phyloP scores from a whole-genome alignment of 2,888 invertebrate species.

The Branchellion lobata region DNA sequence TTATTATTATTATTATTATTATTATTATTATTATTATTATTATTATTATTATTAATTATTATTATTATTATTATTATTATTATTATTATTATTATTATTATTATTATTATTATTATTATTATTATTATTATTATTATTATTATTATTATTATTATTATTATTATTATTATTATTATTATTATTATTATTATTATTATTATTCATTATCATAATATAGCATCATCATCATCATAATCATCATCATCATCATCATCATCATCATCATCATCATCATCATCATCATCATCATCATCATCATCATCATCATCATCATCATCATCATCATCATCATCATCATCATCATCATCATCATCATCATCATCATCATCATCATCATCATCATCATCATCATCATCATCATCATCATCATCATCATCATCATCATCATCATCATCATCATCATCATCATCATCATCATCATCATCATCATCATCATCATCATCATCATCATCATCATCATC shows the following conservation, averaged over 20 bases:
- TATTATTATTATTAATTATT: too few relatives aligned
- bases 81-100: too few relatives aligned
- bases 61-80: too few relatives aligned
- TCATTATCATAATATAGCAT: too few relatives aligned
- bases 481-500: constrained; percentile 23
- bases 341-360: constrained; percentile 37
- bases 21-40: too few relatives aligned
- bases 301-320: constrained; percentile 34
- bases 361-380: constrained; percentile 18
- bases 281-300: constrained; percentile 34
- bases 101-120: too few relatives aligned
- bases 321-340: constrained; percentile 36
- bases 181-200: too few relatives aligned
- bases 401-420: constrained; percentile 16
- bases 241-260: constrained; percentile 44
- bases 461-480: constrained; percentile 30
- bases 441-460: constrained; percentile 30
- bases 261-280: constrained; percentile 34
- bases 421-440: constrained; percentile 38
- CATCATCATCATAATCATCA: too few relatives aligned
- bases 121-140: too few relatives aligned
- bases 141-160: too few relatives aligned
- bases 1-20: too few relatives aligned
- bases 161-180: too few relatives aligned
- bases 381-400: constrained; percentile 11